Conservation (phyloP, 2,113 vertebrate genomes). For the Triplophysa tibetana region DNA sequence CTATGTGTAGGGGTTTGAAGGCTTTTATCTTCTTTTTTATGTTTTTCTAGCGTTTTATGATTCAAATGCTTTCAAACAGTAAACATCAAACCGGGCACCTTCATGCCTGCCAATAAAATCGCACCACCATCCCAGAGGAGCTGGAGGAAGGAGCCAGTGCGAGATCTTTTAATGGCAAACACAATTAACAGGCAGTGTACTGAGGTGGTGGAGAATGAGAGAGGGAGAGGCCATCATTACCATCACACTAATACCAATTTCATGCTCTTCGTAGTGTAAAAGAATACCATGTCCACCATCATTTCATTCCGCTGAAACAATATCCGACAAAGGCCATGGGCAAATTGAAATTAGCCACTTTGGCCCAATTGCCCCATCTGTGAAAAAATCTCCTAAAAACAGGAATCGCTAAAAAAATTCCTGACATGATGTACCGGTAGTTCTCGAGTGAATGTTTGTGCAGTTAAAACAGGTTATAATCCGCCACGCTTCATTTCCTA, state of each 20-base stretch:
- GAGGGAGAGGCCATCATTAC: constrained; percentile 42
- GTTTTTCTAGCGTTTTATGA: constrained; percentile 21
- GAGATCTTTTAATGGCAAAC: constrained; percentile 53
- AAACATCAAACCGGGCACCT: not conserved
- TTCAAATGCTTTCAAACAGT: constrained; percentile 10
- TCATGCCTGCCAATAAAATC: constrained; percentile 51
- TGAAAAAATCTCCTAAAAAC: constrained; percentile 15
- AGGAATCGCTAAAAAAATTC: constrained; percentile 18
- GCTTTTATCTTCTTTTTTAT: constrained; percentile 3
- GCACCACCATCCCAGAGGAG: not conserved
- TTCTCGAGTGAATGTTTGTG: constrained; percentile 9
- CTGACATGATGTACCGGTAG: not conserved
- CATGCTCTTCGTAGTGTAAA: constrained; percentile 57
- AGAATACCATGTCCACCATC: constrained; percentile 48
- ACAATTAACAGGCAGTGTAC: constrained; percentile 56
- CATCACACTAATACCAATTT: constrained; percentile 53
- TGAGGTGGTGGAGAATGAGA: constrained; percentile 45
- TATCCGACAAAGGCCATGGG: constrained; percentile 49
- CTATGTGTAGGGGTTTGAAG: too few relatives aligned
- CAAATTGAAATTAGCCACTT: constrained; percentile 50
- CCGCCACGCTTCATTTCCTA: not conserved
- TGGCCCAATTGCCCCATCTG: constrained; percentile 6
- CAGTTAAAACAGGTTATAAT: not conserved
- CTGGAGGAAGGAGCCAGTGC: constrained; percentile 39
- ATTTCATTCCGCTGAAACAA: constrained; percentile 44